Evolutionary conservation across 2,888 invertebrate genomes (phyloP).

Genomic region (Parasteatoda lunata): DNA sequence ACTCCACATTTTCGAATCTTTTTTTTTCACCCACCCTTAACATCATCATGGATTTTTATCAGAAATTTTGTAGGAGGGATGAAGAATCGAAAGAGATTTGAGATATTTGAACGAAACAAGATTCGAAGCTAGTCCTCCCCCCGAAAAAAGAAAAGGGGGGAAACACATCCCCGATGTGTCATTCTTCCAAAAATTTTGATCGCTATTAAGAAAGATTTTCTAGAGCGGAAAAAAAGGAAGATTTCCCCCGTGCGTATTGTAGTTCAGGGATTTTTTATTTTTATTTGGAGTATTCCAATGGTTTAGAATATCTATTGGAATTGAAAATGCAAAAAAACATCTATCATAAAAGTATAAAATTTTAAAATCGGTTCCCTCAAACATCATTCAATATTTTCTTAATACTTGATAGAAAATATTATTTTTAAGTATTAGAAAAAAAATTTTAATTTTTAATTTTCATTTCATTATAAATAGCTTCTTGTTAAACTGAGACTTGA

Average conservation of each 20-base stretch:
- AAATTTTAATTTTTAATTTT: no score
- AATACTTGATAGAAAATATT: not conserved
- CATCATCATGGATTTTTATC: not conserved
- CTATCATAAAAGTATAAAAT: not conserved
- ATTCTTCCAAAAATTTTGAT: not conserved
- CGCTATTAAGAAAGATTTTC: not conserved
- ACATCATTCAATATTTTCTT: not conserved
- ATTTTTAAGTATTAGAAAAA: no score
- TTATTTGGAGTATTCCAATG: not conserved
- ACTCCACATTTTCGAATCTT: not conserved
- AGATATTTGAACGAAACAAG: slow-evolving; percentile 18
- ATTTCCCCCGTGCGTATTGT: not conserved
- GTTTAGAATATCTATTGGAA: not conserved
- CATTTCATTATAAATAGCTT: no score
- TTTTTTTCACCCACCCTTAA: not conserved
- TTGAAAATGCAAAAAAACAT: not conserved
- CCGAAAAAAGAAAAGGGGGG: no score
- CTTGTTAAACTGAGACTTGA: no score
- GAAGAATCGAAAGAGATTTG: slow-evolving; percentile 21
- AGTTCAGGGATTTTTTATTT: not conserved
- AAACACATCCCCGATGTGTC: not conserved
- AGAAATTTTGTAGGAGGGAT: not conserved
- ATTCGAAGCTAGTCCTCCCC: not conserved
- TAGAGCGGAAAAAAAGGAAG: not conserved
- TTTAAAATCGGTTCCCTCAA: not conserved